These are phyloP conservation scores for Orthosia gracilis DNA, from an alignment of 2,888 invertebrate species.

Conservation along the genomic window DNA sequence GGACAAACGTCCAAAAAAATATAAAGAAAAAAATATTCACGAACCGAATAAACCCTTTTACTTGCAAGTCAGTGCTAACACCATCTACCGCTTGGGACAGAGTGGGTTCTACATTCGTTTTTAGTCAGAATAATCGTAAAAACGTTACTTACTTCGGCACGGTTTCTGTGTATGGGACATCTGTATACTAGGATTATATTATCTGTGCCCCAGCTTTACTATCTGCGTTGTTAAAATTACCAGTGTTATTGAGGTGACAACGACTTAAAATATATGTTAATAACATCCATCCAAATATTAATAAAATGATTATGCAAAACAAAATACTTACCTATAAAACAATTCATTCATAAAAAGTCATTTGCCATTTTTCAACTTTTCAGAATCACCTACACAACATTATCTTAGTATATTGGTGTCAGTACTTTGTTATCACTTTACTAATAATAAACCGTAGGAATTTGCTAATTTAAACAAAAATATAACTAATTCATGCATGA, in stretches of 20 bases:
- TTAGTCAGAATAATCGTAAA: background rate
- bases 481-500: slow-evolving; percentile 12
- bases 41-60: too few relatives aligned
- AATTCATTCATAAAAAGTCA: background rate
- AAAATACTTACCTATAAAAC: slow-evolving; percentile 5
- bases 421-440: background rate
- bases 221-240: background rate
- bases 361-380: slow-evolving; percentile 16
- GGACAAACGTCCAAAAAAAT: too few relatives aligned
- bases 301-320: background rate
- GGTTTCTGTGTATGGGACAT: too few relatives aligned
- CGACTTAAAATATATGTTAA: background rate
- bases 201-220: background rate
- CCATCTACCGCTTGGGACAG: too few relatives aligned
- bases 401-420: background rate
- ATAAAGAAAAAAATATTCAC: too few relatives aligned
- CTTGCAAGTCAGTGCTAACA: too few relatives aligned
- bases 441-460: background rate
- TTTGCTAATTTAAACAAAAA: background rate
- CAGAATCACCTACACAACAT: background rate
- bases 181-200: too few relatives aligned
- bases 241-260: background rate
- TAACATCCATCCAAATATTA: background rate
- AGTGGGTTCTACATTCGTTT: too few relatives aligned
- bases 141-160: background rate